phyloP scores from a whole-genome alignment of 2,888 invertebrate genomes.

The Pachliopta kotzebuea region DNA sequence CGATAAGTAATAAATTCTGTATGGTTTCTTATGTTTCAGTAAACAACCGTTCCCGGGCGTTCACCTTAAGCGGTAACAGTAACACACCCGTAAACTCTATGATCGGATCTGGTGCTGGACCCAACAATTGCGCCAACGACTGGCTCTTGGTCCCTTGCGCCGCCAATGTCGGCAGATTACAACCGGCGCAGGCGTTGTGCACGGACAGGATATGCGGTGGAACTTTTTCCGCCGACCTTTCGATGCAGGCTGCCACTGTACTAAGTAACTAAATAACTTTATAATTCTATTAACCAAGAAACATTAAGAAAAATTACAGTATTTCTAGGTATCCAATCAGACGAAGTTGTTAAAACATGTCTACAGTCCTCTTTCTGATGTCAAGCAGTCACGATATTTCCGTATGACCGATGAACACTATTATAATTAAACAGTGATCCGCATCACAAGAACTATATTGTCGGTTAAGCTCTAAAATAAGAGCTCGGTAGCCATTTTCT shows the following conservation, averaged over 20 bases:
- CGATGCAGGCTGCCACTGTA: constrained; percentile 84
- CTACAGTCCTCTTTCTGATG: too few species aligned
- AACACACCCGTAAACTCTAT: constrained; percentile 84
- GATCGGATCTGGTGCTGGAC: constrained; percentile 83
- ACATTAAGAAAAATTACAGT: too few species aligned
- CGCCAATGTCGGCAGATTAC: constrained; percentile 82
- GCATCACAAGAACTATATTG: too few species aligned
- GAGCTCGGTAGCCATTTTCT: too few species aligned
- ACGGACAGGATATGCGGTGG: constrained; percentile 92
- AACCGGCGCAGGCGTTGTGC: constrained; percentile 81
- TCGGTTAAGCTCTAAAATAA: too few species aligned
- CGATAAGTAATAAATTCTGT: too few species aligned
- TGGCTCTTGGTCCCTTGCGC: constrained; percentile 91
- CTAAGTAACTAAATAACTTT: constrained; percentile 81
- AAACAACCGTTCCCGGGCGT: constrained; percentile 86
- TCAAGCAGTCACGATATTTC: too few species aligned
- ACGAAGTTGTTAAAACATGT: too few species aligned
- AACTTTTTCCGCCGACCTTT: constrained; percentile 86
- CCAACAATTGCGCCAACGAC: constrained; percentile 87
- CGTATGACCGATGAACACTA: too few species aligned
- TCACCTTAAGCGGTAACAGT: constrained; percentile 90
- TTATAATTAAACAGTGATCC: too few species aligned
- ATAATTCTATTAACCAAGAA: too few species aligned
- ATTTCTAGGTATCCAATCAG: too few species aligned
- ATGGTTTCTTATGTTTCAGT: constrained; percentile 64